Evolutionary conservation across 2,888 invertebrate species (phyloP).

Genomic region (Gnatocerus cornutus): DNA sequence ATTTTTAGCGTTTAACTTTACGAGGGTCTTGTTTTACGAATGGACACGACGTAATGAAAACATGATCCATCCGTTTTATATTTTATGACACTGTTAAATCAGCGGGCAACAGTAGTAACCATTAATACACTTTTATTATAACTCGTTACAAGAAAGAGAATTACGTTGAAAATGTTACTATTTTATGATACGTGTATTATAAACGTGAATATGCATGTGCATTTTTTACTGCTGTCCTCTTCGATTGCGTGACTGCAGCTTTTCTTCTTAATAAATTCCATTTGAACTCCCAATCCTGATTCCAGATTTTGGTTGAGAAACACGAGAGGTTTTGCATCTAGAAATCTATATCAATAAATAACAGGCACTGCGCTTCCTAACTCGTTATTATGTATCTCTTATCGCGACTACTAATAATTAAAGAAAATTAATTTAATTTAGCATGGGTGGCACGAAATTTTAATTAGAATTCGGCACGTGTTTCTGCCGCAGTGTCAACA

Average conservation of each 20-base stretch:
- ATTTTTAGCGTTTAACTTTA: neutral
- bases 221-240: neutral
- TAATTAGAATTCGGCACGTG: slow-evolving; percentile 38
- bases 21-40: slow-evolving; percentile 34
- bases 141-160: slow-evolving; percentile 13
- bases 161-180: slow-evolving; percentile 2
- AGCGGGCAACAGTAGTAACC: slow-evolving; percentile 39
- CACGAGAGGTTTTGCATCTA: neutral
- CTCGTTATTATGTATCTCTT: slow-evolving; percentile 20
- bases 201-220: slow-evolving; percentile 2
- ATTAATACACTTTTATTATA: slow-evolving; percentile 33
- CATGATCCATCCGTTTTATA: slow-evolving; percentile 29
- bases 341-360: slow-evolving; percentile 23
- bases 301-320: neutral
- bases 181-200: slow-evolving; percentile 3
- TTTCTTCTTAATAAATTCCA: neutral
- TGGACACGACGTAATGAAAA: slow-evolving; percentile 32
- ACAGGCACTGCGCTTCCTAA: slow-evolving; percentile 8
- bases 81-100: slow-evolving; percentile 44
- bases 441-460: slow-evolving; percentile 26
- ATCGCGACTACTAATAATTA: slow-evolving; percentile 20
- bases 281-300: neutral
- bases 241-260: neutral
- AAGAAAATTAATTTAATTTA: slow-evolving; percentile 35
- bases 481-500: slow-evolving; percentile 30